Conservation (phyloP, 2,113 vertebrate genomes). For the Pachyramphus minor region DNA sequence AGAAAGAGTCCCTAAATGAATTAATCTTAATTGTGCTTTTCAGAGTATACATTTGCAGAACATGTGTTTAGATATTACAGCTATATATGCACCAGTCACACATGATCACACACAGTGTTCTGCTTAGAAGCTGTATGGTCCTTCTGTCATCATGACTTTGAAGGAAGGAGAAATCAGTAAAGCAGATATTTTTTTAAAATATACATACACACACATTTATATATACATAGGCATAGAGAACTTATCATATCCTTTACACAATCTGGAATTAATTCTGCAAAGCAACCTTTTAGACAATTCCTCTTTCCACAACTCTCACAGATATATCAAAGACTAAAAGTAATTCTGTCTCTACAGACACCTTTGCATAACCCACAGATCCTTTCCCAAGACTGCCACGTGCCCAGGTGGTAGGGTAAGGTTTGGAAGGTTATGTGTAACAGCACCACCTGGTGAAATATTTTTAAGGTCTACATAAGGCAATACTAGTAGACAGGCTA, state of each 20-base stretch:
- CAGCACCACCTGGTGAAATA: constrained; percentile 59
- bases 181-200: not conserved
- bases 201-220: accelerated
- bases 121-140: not conserved
- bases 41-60: accelerated
- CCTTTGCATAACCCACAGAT: not conserved
- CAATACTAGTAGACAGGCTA: not conserved
- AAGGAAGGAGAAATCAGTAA: not conserved
- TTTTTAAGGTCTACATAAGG: not conserved
- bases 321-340: not conserved
- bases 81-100: not conserved
- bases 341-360: not conserved
- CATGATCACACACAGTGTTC: not conserved
- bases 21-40: not conserved
- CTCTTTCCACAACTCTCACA: not conserved
- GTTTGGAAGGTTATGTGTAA: not conserved
- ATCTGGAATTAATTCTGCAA: not conserved
- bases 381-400: not conserved
- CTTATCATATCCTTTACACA: not conserved
- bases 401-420: not conserved
- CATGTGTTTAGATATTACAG: not conserved
- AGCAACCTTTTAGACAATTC: not conserved
- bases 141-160: not conserved
- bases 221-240: not conserved
- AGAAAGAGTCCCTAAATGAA: not conserved